A percentile compares a stretch with the other conserved stretches of the same genome.
phyloP scores from a whole-genome alignment of 2,113 vertebrate species.

The Chaenocephalus aceratus region DNA sequence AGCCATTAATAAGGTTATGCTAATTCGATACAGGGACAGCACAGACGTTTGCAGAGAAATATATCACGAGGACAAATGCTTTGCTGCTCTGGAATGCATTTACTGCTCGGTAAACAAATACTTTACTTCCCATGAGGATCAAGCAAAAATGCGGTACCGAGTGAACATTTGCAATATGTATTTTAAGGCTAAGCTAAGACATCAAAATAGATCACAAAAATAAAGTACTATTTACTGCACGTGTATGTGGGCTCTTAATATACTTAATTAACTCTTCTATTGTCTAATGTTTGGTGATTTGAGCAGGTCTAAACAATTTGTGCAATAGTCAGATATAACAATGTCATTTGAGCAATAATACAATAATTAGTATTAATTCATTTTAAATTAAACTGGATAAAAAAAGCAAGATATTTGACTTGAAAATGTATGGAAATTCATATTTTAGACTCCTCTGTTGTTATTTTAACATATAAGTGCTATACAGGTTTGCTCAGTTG shows the following conservation, averaged over 20 bases:
- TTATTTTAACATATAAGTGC: not conserved
- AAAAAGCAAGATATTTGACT: not conserved
- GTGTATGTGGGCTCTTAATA: too few relatives aligned
- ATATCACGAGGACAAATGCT: slow-evolving; percentile 59
- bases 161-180: slow-evolving; percentile 3
- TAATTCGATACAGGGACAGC: slow-evolving; percentile 59
- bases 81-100: slow-evolving; percentile 44
- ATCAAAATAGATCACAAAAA: not conserved
- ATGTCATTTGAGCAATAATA: too few relatives aligned
- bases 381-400: not conserved
- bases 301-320: too few relatives aligned
- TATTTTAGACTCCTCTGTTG: not conserved
- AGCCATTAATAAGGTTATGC: slow-evolving; percentile 73
- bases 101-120: slow-evolving; percentile 59
- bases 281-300: too few relatives aligned
- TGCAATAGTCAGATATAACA: too few relatives aligned
- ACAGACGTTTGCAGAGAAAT: slow-evolving; percentile 46
- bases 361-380: too few relatives aligned
- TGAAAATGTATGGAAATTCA: not conserved
- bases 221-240: too few relatives aligned
- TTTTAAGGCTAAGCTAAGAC: not conserved
- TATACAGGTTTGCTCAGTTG: not conserved
- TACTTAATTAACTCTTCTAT: too few relatives aligned
- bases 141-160: slow-evolving; percentile 18
- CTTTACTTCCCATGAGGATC: slow-evolving; percentile 37